A percentile compares a stretch with the other conserved stretches of the same genome.
Evolutionary conservation across 2,888 invertebrate genomes (phyloP).

Genomic region (Malthinus flaveolus): DNA sequence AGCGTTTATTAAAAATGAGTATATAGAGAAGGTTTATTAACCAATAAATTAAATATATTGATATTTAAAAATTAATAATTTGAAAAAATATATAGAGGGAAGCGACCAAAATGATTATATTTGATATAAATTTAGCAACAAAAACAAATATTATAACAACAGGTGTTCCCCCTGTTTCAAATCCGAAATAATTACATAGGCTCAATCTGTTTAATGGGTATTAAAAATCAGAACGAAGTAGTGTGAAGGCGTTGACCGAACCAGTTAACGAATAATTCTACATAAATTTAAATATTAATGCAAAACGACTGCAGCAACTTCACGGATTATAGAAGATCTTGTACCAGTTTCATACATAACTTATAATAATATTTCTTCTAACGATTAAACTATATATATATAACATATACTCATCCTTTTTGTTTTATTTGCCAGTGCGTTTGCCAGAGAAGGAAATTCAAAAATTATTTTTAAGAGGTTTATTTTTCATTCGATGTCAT

Average conservation of each 20-base stretch:
- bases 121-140: background rate
- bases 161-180: constrained; percentile 30
- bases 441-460: too few relatives aligned
- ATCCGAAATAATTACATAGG: constrained; percentile 37
- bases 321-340: constrained; percentile 38
- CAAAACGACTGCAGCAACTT: constrained; percentile 34
- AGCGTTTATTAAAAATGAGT: too few relatives aligned
- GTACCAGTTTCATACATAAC: constrained; percentile 26
- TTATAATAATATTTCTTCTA: constrained; percentile 6
- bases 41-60: too few relatives aligned
- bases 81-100: too few relatives aligned
- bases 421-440: too few relatives aligned
- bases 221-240: constrained; percentile 40
- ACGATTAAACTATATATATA: constrained; percentile 12
- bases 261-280: constrained; percentile 43
- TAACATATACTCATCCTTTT: too few relatives aligned
- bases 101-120: too few relatives aligned
- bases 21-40: too few relatives aligned
- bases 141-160: constrained; percentile 22
- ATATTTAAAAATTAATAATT: too few relatives aligned
- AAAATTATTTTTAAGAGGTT: too few relatives aligned
- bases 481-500: too few relatives aligned
- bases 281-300: constrained; percentile 46
- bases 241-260: constrained; percentile 43
- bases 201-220: constrained; percentile 38